These are phyloP conservation scores for Otolemur crassicaudatus DNA, from an alignment of 2,797 vertebrate species.

Conservation along the genomic window DNA sequence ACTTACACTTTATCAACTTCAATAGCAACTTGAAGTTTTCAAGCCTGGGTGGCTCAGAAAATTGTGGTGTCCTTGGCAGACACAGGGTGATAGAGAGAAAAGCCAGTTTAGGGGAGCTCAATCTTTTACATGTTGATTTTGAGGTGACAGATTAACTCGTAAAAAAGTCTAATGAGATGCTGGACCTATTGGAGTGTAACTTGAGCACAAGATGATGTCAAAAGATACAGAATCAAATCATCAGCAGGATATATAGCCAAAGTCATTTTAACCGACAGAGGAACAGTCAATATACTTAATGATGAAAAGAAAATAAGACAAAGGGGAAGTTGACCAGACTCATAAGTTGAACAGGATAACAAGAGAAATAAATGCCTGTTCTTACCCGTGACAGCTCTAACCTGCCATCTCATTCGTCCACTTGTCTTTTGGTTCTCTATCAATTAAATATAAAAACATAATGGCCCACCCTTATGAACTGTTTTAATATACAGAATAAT, in stretches of 20 bases:
- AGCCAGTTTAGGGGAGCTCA: constrained; percentile 9
- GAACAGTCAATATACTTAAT: background rate
- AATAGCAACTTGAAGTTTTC: constrained; percentile 55
- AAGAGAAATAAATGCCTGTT: background rate
- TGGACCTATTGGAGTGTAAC: constrained; percentile 33
- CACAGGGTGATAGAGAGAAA: constrained; percentile 27
- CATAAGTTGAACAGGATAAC: background rate
- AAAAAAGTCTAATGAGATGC: constrained; percentile 36
- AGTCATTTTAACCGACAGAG: constrained; percentile 16
- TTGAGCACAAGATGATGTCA: constrained; percentile 19
- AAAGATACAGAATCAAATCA: constrained; percentile 32
- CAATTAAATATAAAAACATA: constrained; percentile 53
- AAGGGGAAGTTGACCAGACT: background rate
- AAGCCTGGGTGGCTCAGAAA: constrained; percentile 64
- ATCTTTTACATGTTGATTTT: constrained; percentile 71
- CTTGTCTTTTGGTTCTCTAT: background rate
- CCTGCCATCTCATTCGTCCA: background rate
- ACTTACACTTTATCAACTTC: constrained; percentile 48
- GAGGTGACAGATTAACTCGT: constrained; percentile 48
- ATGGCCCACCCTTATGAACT: background rate
- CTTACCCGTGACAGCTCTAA: background rate
- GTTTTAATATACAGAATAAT: constrained; percentile 38
- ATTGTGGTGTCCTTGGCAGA: constrained; percentile 67
- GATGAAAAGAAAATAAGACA: background rate
- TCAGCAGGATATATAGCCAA: background rate